Evolutionary conservation across 2,797 vertebrate species (phyloP).

Genomic region (Vespertilio murinus): DNA sequence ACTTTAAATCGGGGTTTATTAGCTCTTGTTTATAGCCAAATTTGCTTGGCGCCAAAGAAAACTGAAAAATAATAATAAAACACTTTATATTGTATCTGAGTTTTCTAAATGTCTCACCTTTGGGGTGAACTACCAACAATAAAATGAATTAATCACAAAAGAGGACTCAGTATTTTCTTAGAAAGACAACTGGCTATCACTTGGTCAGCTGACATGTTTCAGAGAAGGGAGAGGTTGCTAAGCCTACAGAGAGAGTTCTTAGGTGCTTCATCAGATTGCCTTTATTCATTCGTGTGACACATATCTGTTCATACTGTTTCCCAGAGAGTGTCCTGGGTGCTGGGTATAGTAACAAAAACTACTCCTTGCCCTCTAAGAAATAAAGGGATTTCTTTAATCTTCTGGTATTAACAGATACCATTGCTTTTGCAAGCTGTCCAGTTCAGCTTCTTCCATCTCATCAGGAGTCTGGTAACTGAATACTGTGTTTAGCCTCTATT

Average conservation of each 20-base stretch:
- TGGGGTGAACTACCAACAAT: conserved; percentile 29
- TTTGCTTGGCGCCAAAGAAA: conserved; percentile 59
- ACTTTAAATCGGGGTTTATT: conserved; percentile 61
- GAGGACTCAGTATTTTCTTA: conserved; percentile 21
- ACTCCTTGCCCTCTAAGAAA: neutral
- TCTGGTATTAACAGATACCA: neutral
- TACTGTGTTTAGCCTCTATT: neutral
- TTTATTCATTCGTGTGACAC: neutral
- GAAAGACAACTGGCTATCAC: neutral
- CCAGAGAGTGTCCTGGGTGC: neutral
- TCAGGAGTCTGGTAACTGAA: neutral
- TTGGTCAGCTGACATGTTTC: neutral
- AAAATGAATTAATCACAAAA: conserved; percentile 62
- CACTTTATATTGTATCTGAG: neutral
- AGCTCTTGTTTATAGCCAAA: conserved; percentile 61
- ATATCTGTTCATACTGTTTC: neutral
- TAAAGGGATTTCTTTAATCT: neutral
- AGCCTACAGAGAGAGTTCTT: neutral
- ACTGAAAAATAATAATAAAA: conserved; percentile 64
- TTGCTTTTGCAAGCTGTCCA: neutral
- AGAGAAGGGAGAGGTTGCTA: neutral
- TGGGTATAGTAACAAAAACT: neutral
- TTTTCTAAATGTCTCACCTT: conserved; percentile 51
- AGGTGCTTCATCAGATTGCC: neutral
- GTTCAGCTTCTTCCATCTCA: neutral